Conservation (phyloP, 2,113 vertebrate species). For the Pollachius pollachius region DNA sequence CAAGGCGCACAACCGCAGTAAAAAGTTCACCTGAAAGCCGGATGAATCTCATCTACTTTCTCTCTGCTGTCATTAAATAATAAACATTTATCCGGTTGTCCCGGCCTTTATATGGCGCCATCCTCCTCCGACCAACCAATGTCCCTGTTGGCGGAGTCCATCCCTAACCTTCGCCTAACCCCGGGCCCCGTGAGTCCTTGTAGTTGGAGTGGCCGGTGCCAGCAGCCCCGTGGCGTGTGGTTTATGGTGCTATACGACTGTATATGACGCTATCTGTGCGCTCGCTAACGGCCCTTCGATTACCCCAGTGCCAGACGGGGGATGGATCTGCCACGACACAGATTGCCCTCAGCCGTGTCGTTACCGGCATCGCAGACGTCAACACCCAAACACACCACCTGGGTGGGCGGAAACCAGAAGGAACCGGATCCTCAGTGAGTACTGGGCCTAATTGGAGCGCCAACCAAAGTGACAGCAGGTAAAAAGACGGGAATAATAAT, state of each 20-base stretch:
- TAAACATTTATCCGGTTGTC: no score
- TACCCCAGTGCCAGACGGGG: conserved; percentile 45
- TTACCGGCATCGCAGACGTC: conserved; percentile 41
- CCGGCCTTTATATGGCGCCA: no score
- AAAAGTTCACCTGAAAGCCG: no score
- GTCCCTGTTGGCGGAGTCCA: no score
- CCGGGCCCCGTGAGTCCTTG: no score
- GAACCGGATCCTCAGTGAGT: conserved; percentile 3
- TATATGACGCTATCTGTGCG: conserved; percentile 48
- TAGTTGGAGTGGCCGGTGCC: conserved; percentile 7
- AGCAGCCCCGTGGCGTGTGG: conserved; percentile 19
- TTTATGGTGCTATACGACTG: conserved; percentile 52
- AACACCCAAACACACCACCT: conserved; percentile 19
- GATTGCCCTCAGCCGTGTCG: conserved; percentile 25
- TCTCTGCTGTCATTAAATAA: no score
- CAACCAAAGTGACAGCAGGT: conserved; percentile 14
- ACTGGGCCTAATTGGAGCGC: conserved; percentile 4
- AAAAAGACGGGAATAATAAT: conserved; percentile 21
- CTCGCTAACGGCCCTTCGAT: conserved; percentile 62
- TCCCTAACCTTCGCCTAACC: no score
- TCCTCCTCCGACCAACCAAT: no score
- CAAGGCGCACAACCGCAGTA: no score
- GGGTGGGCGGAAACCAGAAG: no score
- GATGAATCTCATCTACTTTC: no score
- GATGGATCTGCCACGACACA: conserved; percentile 49